Evolutionary conservation across 2,888 invertebrate genomes (phyloP).

Genomic region (Cotesia congregata): DNA sequence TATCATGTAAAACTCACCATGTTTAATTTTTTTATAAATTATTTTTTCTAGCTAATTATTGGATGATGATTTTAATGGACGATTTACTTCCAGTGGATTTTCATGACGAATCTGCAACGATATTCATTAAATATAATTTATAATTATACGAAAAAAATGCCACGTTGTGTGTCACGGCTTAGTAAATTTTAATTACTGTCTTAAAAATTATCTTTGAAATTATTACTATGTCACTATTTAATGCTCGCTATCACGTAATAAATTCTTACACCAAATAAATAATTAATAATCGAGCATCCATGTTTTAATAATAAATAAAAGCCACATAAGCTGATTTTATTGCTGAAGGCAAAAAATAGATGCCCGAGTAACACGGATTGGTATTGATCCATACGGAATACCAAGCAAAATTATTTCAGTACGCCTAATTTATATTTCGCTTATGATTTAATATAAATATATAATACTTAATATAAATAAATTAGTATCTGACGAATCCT

Average conservation of each 20-base stretch:
- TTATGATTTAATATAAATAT: background rate
- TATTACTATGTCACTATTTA: background rate
- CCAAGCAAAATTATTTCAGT: background rate
- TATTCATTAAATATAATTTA: background rate
- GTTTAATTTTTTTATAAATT: slow-evolving; percentile 24
- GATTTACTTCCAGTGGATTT: background rate
- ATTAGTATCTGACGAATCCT: slow-evolving; percentile 5
- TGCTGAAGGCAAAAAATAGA: background rate
- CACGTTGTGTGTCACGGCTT: background rate
- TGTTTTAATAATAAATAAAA: background rate
- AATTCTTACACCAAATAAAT: background rate
- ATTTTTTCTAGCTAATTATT: background rate
- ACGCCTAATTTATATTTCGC: background rate
- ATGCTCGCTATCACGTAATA: background rate
- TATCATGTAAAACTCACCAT: slow-evolving; percentile 24
- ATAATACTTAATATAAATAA: background rate
- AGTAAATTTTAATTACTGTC: too few species aligned
- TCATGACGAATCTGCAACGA: background rate
- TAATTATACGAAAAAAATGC: background rate
- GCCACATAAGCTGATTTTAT: background rate
- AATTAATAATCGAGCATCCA: background rate
- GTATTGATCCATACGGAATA: slow-evolving; percentile 1
- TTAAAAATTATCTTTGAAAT: too few species aligned
- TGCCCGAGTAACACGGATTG: background rate
- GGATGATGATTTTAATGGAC: slow-evolving; percentile 1